phyloP scores from a whole-genome alignment of 2,797 vertebrate genomes.

The Melopsittacus undulatus region DNA sequence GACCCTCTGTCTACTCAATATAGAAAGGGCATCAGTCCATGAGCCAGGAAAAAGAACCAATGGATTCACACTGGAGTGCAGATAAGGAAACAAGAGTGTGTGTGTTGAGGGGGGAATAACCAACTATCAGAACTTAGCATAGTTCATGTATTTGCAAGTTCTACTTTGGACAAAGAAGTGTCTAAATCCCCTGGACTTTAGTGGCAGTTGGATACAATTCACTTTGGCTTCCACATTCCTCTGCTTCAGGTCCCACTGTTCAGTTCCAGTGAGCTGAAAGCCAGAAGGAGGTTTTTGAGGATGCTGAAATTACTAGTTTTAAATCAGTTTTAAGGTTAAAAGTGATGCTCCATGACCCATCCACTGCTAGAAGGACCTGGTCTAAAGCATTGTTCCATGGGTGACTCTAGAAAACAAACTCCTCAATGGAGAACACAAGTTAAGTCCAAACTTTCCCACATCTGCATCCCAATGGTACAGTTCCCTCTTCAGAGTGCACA shows the following conservation, averaged over 20 bases:
- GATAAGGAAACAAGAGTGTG: neutral
- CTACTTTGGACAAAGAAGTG: neutral
- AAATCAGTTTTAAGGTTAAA: neutral
- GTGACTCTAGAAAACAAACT: neutral
- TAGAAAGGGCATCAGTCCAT: neutral
- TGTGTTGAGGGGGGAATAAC: neutral
- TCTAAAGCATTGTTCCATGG: neutral
- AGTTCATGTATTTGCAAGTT: neutral
- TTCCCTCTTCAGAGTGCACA: accelerated
- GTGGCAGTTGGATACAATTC: neutral
- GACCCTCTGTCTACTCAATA: too few relatives aligned
- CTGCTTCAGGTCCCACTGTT: neutral
- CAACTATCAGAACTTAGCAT: neutral
- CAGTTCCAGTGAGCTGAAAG: neutral
- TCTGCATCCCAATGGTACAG: accelerated
- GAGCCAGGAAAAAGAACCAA: neutral
- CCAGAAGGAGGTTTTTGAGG: neutral
- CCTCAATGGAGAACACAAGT: neutral
- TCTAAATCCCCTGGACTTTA: neutral
- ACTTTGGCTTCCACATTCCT: neutral
- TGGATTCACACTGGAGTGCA: neutral
- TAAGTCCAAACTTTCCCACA: neutral
- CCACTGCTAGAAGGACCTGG: neutral
- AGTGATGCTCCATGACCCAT: neutral
- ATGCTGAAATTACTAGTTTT: neutral